Percentiles rank a stretch among this genome's conserved stretches.
Conservation (phyloP, 2,888 invertebrate species). For the Exephanes ischioxanthus region DNA sequence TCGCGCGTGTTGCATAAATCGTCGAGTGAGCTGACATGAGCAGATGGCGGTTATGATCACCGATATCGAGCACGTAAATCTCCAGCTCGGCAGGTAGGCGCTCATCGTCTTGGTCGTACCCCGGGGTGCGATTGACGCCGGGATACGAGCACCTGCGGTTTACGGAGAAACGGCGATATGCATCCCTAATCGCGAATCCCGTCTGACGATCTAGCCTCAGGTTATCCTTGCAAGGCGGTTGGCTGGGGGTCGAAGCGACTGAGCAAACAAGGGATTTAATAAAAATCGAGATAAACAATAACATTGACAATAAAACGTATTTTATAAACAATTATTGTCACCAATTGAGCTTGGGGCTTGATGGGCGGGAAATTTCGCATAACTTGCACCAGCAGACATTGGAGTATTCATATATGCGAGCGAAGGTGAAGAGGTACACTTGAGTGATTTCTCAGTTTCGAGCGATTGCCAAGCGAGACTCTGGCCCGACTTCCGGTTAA, state of each 20-base stretch:
- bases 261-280: neutral
- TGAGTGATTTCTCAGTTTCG: neutral
- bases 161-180: constrained; percentile 55
- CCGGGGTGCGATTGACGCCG: constrained; percentile 19
- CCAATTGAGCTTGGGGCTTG: too few relatives aligned
- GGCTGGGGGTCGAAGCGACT: neutral
- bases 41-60: constrained; percentile 16
- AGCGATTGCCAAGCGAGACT: neutral
- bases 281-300: neutral
- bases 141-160: constrained; percentile 35
- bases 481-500: neutral
- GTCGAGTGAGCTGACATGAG: constrained; percentile 30
- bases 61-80: constrained; percentile 63
- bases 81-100: neutral
- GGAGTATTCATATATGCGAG: neutral
- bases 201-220: constrained; percentile 19
- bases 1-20: neutral
- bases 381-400: neutral
- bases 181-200: constrained; percentile 56
- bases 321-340: too few relatives aligned
- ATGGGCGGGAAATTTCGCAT: too few relatives aligned
- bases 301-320: neutral
- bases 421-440: constrained; percentile 14
- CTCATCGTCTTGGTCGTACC: constrained; percentile 28
- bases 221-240: constrained; percentile 21